These are phyloP conservation scores for Dioctria rufipes DNA, from an alignment of 2,888 invertebrate species.

Conservation along the genomic window DNA sequence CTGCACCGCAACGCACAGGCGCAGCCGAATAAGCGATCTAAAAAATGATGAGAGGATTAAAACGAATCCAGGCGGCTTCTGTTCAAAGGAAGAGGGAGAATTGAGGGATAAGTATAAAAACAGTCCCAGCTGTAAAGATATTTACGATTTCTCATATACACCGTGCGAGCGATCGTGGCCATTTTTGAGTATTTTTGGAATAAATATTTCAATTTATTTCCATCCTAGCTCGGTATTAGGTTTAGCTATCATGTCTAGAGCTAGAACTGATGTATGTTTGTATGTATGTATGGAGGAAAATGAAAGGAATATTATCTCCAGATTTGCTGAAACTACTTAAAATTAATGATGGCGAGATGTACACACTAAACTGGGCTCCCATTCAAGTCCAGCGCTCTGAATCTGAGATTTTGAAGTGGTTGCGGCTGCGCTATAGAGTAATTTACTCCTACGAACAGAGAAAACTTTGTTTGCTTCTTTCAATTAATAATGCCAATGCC, in stretches of 20 bases:
- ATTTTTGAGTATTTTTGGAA: too few relatives aligned
- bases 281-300: not conserved
- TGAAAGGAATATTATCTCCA: not conserved
- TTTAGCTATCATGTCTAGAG: not conserved
- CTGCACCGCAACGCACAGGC: not conserved
- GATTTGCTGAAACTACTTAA: constrained; percentile 20
- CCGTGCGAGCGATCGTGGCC: not conserved
- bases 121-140: not conserved
- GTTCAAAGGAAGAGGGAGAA: not conserved
- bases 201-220: too few relatives aligned
- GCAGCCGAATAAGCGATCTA: not conserved
- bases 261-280: too few relatives aligned
- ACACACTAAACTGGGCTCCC: not conserved
- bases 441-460: constrained; percentile 9
- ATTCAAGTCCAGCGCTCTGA: constrained; percentile 14
- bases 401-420: constrained; percentile 23
- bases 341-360: constrained; percentile 35
- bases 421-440: not conserved
- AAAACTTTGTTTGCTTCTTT: constrained; percentile 9
- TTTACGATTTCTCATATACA: not conserved
- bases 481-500: constrained; percentile 7
- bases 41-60: too few relatives aligned
- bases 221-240: not conserved
- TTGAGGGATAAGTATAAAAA: not conserved
- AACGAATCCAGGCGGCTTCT: too few relatives aligned